These are phyloP conservation scores for Micrasema longulum DNA, from an alignment of 1,140 invertebrate species.

Conservation along the genomic window DNA sequence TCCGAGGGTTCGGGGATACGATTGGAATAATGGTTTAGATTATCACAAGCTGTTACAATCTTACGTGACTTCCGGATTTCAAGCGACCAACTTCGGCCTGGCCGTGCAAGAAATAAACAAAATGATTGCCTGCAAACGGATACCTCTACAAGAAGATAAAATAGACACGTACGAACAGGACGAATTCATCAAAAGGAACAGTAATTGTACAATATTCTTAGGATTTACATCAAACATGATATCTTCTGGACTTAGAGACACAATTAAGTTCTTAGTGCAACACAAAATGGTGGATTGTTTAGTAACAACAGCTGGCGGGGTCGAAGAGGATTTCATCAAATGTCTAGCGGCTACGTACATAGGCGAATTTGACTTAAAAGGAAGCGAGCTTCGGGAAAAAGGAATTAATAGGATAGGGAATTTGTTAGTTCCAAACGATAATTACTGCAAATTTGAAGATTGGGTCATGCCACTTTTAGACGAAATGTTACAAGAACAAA, in stretches of 20 bases:
- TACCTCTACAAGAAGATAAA: conserved; percentile 75
- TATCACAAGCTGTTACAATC: conserved; percentile 87
- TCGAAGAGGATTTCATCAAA: conserved; percentile 99
- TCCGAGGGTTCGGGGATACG: conserved; percentile 81
- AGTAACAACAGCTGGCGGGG: conserved; percentile 96
- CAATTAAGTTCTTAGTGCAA: conserved; percentile 71
- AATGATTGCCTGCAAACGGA: conserved; percentile 84
- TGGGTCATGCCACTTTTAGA: conserved; percentile 97
- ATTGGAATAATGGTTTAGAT: conserved; percentile 93
- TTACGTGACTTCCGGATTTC: conserved; percentile 90
- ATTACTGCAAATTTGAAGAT: conserved; percentile 98
- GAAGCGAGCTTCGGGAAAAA: conserved; percentile 80
- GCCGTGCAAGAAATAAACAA: conserved; percentile 92
- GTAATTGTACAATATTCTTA: conserved; percentile 95
- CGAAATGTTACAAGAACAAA: conserved; percentile 91
- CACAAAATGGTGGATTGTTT: conserved; percentile 87
- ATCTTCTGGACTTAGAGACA: conserved; percentile 93
- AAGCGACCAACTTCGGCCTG: conserved; percentile 94
- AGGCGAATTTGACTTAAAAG: conserved; percentile 90
- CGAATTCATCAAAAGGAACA: conserved; percentile 81
- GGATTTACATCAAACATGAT: conserved; percentile 99
- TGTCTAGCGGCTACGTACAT: conserved; percentile 95
- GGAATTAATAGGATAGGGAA: conserved; percentile 99
- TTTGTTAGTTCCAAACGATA: conserved; percentile 97
- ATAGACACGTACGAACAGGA: conserved; percentile 80